Evolutionary conservation across 1,140 invertebrate genomes (phyloP).

Genomic region (Platyura marginata): DNA sequence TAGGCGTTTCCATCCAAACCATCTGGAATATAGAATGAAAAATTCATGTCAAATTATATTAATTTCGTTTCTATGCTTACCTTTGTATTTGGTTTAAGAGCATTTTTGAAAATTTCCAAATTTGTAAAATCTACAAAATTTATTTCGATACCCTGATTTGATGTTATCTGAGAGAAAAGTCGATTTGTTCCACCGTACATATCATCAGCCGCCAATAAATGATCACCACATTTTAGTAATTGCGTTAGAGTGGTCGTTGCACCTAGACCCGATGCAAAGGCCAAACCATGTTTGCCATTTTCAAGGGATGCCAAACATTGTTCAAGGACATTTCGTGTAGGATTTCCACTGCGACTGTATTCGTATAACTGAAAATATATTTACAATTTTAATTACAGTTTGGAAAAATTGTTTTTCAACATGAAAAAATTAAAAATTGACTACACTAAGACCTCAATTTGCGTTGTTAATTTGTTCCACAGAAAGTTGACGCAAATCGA

Average conservation of each 20-base stretch:
- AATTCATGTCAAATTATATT: constrained; percentile 4
- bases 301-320: constrained; percentile 80
- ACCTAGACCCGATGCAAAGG: constrained; percentile 81
- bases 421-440: too few species aligned
- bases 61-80: constrained; percentile 29
- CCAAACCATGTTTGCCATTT: constrained; percentile 67
- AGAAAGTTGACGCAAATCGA: too few species aligned
- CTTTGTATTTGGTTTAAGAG: constrained; percentile 71
- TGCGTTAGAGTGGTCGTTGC: constrained; percentile 57
- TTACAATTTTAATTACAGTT: too few species aligned
- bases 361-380: constrained; percentile 55
- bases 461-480: too few species aligned
- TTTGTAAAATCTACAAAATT: constrained; percentile 72
- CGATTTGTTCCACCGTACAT: constrained; percentile 87
- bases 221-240: constrained; percentile 69
- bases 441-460: too few species aligned
- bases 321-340: constrained; percentile 77
- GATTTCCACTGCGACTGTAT: constrained; percentile 90
- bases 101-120: constrained; percentile 40
- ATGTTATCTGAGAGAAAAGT: constrained; percentile 36
- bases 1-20: constrained; percentile 94
- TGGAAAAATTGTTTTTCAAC: too few species aligned
- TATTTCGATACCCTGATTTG: constrained; percentile 47
- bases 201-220: constrained; percentile 82
- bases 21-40: constrained; percentile 50